Base-by-base conservation (phyloP, 2,888 invertebrate genomes). In the Xylota sylvarum region DNA sequence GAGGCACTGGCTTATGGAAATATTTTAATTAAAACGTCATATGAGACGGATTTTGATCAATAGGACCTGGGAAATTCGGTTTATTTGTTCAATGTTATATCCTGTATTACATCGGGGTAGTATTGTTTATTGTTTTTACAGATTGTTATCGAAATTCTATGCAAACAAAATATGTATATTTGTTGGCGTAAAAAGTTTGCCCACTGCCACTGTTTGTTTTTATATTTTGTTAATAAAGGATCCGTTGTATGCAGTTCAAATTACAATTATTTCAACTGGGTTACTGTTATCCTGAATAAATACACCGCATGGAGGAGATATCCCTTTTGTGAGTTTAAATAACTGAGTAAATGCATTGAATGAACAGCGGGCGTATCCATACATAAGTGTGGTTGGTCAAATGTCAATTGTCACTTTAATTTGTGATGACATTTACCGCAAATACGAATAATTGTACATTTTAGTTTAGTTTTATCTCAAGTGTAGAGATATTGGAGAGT, bases 71-170 rank as follows among this genome's bases (percentile, higher is more conserved):
- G 30, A 17, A 32, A 12, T 12, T 7, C 14, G 27, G 43, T 43
- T 58, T 37, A 37, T 37, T 37, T 37, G 37, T 10, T 4, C 4
- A 32, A 7, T 32, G 5, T 32, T 32, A 7, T 5, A 32, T 32
- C 32, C 32, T 6, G 6, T 32, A 3, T 23, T n/a, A n/a, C n/a
- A 32, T 32, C 2, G 4, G 32, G 32, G 5, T 32, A 1, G 17
- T 35, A 32, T 69, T 23, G 23, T 23, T 62, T 35, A 70, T 65
- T 58, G 62, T 65, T 52, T 67, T 67, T 56, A 60, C 62, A 70
- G 79, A 79, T 84, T 62, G 64, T 58, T 79, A 79, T 74, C 48
- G 67, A 69, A 78, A 55, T 55, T n/a, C 27, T 48, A 40, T 10
- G 32, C 48, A 79, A 79, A 69, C 48, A 67, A 37, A 50, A 72